Conservation (phyloP, 2,113 vertebrate species). For the Narcine bancroftii region DNA sequence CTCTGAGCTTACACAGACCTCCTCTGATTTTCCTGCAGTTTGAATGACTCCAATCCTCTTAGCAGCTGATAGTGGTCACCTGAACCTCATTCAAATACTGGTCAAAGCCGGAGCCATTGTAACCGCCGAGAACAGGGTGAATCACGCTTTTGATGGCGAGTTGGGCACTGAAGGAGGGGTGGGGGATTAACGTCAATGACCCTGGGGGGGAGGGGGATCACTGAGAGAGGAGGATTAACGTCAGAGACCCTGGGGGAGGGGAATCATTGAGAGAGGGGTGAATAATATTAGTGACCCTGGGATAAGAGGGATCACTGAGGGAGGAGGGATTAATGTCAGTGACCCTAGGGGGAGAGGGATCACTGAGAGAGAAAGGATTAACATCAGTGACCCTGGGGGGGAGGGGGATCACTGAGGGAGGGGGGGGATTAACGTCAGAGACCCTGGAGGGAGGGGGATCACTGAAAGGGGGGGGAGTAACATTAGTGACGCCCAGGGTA, state of each 20-base stretch:
- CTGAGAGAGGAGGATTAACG: neutral
- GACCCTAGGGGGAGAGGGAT: too few relatives aligned
- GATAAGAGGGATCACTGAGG: too few relatives aligned
- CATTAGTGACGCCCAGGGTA: neutral
- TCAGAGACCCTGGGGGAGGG: neutral
- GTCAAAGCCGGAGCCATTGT: conserved; percentile 74
- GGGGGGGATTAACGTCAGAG: neutral
- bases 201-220: neutral
- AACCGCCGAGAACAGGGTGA: conserved; percentile 70
- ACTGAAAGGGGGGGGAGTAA: neutral
- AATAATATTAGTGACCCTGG: neutral
- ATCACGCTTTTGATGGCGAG: neutral
- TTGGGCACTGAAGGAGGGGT: neutral
- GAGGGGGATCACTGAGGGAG: neutral
- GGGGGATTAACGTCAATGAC: neutral
- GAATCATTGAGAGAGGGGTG: neutral
- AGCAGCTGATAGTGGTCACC: conserved; percentile 81
- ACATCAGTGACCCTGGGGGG: neutral
- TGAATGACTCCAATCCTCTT: conserved; percentile 80
- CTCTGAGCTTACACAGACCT: too few relatives aligned
- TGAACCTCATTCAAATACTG: conserved; percentile 69
- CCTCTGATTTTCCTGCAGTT: conserved; percentile 58
- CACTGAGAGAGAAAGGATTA: neutral
- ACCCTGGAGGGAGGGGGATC: neutral
- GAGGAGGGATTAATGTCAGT: too few relatives aligned